Percentiles rank a stretch among this genome's conserved stretches.
Evolutionary conservation across 1,140 invertebrate genomes (phyloP).

Genomic region (Drosophila rhopaloa): DNA sequence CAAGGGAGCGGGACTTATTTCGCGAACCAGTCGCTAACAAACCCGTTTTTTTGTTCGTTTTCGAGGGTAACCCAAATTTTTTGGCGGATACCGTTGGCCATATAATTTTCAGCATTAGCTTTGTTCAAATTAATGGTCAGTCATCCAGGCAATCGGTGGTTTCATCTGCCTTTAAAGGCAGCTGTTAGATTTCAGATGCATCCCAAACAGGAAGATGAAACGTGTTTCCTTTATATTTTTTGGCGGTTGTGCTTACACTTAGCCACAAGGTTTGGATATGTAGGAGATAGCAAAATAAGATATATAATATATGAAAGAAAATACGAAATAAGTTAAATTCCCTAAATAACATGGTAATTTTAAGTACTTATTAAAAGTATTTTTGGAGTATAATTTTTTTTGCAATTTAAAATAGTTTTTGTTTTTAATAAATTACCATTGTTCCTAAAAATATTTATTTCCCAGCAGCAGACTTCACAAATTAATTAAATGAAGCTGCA

Average conservation of each 20-base stretch:
- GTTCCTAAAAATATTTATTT: background rate
- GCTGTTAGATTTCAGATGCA: constrained; percentile 70
- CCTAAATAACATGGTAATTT: too few species aligned
- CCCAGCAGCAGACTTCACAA: constrained; percentile 6
- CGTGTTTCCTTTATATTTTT: constrained; percentile 41
- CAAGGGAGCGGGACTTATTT: constrained; percentile 20
- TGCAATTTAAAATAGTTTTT: background rate
- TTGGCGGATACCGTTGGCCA: constrained; percentile 67
- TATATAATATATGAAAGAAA: background rate
- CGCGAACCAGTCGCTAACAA: constrained; percentile 41
- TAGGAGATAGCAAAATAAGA: background rate
- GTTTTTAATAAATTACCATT: background rate
- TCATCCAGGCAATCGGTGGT: constrained; percentile 25
- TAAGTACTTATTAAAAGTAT: too few species aligned
- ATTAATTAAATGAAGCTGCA: constrained; percentile 21
- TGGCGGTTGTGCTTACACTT: constrained; percentile 45
- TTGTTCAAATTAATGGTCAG: constrained; percentile 70
- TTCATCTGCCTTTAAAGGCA: constrained; percentile 56
- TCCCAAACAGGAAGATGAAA: constrained; percentile 39
- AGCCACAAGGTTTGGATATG: constrained; percentile 4
- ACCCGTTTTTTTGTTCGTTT: constrained; percentile 19
- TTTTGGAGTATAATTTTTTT: background rate
- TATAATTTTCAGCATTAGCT: constrained; percentile 80
- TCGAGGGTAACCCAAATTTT: constrained; percentile 75
- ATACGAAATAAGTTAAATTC: background rate